These are phyloP conservation scores for Steinernema carpocapsae DNA, from an alignment of 2,888 invertebrate species.

Conservation along the genomic window DNA sequence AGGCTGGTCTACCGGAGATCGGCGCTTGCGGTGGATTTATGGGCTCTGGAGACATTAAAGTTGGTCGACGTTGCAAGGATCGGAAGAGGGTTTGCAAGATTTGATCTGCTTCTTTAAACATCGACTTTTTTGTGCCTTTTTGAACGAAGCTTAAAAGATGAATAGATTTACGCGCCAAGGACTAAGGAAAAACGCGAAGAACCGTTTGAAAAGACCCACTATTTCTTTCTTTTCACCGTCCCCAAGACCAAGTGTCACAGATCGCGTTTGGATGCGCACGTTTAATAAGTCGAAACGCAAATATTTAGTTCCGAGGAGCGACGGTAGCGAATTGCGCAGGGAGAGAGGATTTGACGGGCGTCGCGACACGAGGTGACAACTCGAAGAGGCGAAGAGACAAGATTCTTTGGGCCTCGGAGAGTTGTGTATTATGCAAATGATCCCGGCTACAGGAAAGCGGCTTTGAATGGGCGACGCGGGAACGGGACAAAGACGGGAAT, in stretches of 20 bases:
- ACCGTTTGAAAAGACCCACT: no score
- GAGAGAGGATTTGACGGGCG: background rate
- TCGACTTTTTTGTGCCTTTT: no score
- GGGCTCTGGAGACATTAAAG: no score
- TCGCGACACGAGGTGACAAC: conserved; percentile 7
- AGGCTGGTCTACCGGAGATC: no score
- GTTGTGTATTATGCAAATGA: conserved; percentile 31
- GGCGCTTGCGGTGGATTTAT: no score
- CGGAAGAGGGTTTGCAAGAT: no score
- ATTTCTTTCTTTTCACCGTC: background rate
- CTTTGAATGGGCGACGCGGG: conserved; percentile 21
- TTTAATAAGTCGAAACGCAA: conserved; percentile 29
- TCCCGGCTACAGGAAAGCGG: conserved; percentile 27
- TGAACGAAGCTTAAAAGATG: no score
- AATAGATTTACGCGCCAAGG: no score
- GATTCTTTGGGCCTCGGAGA: background rate
- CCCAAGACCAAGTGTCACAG: background rate
- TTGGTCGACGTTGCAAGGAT: no score
- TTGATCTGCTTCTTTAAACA: no score
- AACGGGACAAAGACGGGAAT: background rate
- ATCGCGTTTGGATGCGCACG: background rate
- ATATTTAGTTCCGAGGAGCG: background rate
- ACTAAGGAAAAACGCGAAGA: no score
- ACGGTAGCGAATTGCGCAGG: conserved; percentile 17
- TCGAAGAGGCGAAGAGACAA: background rate